These are phyloP conservation scores for Drosophila maculinotata DNA, from an alignment of 2,888 invertebrate species.

Conservation along the genomic window DNA sequence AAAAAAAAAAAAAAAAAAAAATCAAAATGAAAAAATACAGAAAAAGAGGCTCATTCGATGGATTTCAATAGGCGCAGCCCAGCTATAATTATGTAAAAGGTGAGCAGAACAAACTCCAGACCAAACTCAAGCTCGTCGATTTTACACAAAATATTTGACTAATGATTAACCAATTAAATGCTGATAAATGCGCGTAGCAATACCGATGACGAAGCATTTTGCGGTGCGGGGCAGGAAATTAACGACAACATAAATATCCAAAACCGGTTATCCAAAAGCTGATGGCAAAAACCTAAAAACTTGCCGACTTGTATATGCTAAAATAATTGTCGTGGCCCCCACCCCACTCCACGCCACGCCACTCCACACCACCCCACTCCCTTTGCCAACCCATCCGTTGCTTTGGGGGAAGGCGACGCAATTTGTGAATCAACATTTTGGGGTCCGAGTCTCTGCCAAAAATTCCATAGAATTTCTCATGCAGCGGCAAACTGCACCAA, in stretches of 20 bases:
- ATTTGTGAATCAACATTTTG: conserved; percentile 64
- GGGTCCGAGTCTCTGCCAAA: conserved; percentile 19
- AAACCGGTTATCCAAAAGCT: conserved; percentile 36
- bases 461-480: conserved; percentile 64
- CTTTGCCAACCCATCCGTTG: too few relatives aligned
- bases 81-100: conserved; percentile 44
- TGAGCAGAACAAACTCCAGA: conserved; percentile 23
- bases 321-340: conserved; percentile 44
- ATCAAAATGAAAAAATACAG: too few relatives aligned
- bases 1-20: not conserved
- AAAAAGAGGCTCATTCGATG: conserved; percentile 2
- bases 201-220: conserved; percentile 3
- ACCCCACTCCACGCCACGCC: too few relatives aligned
- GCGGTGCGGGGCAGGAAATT: conserved; percentile 21
- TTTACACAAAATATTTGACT: conserved; percentile 71
- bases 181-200: conserved; percentile 55
- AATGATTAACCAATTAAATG: conserved; percentile 76
- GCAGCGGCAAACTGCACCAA: conserved; percentile 60
- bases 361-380: too few relatives aligned
- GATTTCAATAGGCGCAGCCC: conserved; percentile 11
- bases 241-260: conserved; percentile 30
- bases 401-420: conserved; percentile 5
- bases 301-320: conserved; percentile 37
- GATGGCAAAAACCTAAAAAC: conserved; percentile 5
- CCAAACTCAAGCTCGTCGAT: conserved; percentile 15